phyloP scores from a whole-genome alignment of 2,888 invertebrate species.

The Drosophila infuscata region DNA sequence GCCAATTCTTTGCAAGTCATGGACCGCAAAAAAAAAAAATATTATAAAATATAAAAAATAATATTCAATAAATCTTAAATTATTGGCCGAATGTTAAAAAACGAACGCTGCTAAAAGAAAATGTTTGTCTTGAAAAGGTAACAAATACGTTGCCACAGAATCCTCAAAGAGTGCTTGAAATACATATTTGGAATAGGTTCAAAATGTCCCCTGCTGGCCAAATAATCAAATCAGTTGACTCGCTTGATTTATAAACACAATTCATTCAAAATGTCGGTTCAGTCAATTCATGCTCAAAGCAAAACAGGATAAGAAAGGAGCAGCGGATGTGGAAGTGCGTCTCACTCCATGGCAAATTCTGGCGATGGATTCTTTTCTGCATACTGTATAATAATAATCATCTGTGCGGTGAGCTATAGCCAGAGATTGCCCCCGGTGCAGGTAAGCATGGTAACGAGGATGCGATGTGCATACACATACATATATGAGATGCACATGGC shows the following conservation, averaged over 20 bases:
- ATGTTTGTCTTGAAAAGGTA: no score
- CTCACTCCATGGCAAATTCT: not conserved
- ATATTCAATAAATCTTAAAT: not conserved
- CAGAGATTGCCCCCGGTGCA: not conserved
- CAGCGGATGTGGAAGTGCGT: constrained; percentile 44
- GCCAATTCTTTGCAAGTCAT: constrained; percentile 14
- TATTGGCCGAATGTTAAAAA: no score
- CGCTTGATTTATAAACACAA: not conserved
- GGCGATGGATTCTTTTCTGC: constrained; percentile 7
- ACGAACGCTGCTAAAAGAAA: no score
- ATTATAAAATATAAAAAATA: not conserved
- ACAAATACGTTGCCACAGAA: no score
- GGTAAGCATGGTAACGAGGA: constrained; percentile 7
- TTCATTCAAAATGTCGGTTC: not conserved
- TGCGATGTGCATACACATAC: not conserved
- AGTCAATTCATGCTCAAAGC: not conserved
- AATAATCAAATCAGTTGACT: not conserved
- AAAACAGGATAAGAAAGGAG: not conserved
- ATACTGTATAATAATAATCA: constrained; percentile 13
- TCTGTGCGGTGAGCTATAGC: not conserved
- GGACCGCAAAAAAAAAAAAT: not conserved
- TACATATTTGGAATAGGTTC: not conserved
- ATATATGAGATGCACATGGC: constrained; percentile 20
- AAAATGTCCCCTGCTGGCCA: not conserved
- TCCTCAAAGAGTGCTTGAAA: not conserved